Evolutionary conservation across 2,797 vertebrate species (phyloP).

Genomic region (Pogonophryne albipinna): DNA sequence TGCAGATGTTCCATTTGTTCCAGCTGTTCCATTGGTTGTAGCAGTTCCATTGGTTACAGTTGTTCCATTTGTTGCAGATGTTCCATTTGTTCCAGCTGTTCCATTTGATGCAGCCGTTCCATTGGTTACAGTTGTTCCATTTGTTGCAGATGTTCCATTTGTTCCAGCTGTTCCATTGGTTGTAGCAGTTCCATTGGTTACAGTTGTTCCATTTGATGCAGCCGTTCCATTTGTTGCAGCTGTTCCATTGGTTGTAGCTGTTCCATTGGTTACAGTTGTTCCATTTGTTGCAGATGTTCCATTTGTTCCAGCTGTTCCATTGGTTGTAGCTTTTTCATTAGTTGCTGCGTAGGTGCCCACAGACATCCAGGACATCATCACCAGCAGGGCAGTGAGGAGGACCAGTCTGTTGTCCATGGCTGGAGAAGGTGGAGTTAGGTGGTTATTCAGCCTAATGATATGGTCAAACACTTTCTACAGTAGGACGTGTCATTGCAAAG

Average conservation of each 20-base stretch:
- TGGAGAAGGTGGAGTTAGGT: background rate
- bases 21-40: rapidly evolving
- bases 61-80: background rate
- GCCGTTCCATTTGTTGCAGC: background rate
- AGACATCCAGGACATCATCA: conserved; percentile 37
- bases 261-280: too few species aligned
- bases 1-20: too few species aligned
- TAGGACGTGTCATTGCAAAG: background rate
- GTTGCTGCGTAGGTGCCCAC: too few species aligned
- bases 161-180: rapidly evolving
- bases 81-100: too few species aligned
- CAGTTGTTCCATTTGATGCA: rapidly evolving
- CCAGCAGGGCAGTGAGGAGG: conserved; percentile 48
- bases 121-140: too few species aligned
- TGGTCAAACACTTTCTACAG: background rate
- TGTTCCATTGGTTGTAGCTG: too few species aligned
- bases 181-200: too few species aligned
- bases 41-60: background rate
- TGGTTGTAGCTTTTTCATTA: rapidly evolving
- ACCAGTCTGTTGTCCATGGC: conserved; percentile 59
- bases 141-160: too few species aligned
- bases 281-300: too few species aligned
- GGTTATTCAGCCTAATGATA: background rate
- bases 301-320: rapidly evolving
- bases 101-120: too few species aligned